These are phyloP conservation scores for Lithophane semibrunnea DNA, from an alignment of 2,888 invertebrate genomes.

Conservation along the genomic window DNA sequence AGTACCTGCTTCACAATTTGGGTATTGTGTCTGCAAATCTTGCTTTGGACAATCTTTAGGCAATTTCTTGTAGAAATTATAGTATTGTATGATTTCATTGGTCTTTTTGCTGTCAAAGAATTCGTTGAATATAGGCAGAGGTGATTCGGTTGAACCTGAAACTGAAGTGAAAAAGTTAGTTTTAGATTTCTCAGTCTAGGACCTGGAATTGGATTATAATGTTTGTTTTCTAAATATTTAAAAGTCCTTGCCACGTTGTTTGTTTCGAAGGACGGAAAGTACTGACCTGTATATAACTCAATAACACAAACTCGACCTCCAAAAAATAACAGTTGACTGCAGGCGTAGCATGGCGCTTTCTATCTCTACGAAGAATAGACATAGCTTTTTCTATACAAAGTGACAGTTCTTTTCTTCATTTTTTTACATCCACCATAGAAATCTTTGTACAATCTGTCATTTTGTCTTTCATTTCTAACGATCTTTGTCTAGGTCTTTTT, in stretches of 20 bases:
- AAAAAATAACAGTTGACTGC: not conserved
- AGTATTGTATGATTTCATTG: slow-evolving; percentile 9
- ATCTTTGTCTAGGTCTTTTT: no score
- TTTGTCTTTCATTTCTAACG: no score
- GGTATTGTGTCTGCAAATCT: slow-evolving; percentile 4
- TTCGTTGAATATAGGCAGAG: not conserved
- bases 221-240: not conserved
- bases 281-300: not conserved
- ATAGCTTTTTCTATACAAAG: no score
- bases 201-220: not conserved
- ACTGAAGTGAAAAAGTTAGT: not conserved
- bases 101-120: slow-evolving; percentile 23
- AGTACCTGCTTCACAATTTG: slow-evolving; percentile 46
- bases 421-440: no score
- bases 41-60: slow-evolving; percentile 30
- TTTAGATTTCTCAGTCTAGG: not conserved
- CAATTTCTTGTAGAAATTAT: slow-evolving; percentile 8
- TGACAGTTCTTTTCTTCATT: no score
- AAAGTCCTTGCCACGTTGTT: not conserved
- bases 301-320: not conserved
- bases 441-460: no score
- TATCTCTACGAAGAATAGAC: no score
- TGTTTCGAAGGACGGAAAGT: not conserved
- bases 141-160: slow-evolving; percentile 17
- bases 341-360: no score